Evolutionary conservation across 2,797 vertebrate genomes (phyloP).

Genomic region (Anniella stebbinsi): DNA sequence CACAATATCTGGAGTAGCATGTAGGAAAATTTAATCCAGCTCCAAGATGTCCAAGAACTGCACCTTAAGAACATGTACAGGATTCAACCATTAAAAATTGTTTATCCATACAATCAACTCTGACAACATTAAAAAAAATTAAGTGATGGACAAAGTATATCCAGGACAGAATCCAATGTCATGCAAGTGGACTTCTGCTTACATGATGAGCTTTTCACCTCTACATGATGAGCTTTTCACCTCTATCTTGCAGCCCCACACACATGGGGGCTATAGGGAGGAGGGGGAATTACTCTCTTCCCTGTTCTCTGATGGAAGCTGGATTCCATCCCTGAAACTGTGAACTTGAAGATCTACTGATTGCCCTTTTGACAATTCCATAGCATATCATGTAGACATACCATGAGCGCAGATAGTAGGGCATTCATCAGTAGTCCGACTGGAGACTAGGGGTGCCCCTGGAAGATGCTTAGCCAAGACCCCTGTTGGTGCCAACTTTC

Average conservation of each 20-base stretch:
- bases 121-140: not conserved
- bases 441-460: not conserved
- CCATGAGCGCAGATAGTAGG: not conserved
- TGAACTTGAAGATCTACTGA: not conserved
- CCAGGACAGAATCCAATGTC: too few species aligned
- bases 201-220: too few species aligned
- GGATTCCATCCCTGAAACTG: not conserved
- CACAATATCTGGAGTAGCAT: not conserved
- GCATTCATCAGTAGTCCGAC: not conserved
- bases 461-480: not conserved
- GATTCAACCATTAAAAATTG: not conserved
- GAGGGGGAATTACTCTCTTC: not conserved
- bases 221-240: too few species aligned
- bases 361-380: not conserved
- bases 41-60: not conserved
- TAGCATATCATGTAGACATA: not conserved
- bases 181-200: too few species aligned
- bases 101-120: not conserved
- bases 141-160: not conserved
- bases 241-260: too few species aligned
- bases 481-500: not conserved
- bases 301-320: too few species aligned
- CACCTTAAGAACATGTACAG: not conserved
- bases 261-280: too few species aligned
- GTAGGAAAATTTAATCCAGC: not conserved